A percentile compares a stretch with the other conserved stretches of the same genome.
Conservation (phyloP, 2,888 invertebrate genomes). For the Polyploca ridens region DNA sequence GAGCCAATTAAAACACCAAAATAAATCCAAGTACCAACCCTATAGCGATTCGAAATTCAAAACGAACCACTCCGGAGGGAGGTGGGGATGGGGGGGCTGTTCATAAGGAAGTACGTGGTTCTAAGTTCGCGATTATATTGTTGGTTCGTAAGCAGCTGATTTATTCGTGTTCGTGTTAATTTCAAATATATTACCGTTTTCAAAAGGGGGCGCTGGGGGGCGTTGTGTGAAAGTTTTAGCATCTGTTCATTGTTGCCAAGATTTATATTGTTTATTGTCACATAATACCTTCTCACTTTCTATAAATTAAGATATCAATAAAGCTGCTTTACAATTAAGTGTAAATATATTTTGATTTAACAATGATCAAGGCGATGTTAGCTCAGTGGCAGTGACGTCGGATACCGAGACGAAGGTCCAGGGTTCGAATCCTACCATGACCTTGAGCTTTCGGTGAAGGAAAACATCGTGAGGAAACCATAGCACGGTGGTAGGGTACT, state of each 20-base stretch:
- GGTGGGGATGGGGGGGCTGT: slow-evolving; percentile 36
- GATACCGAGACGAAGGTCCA: too few species aligned
- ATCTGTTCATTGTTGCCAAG: slow-evolving; percentile 8
- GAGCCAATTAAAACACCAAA: neutral
- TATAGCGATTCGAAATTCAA: slow-evolving; percentile 47
- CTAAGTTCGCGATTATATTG: slow-evolving; percentile 54
- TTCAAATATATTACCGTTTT: slow-evolving; percentile 55
- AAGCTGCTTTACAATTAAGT: neutral
- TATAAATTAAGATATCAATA: neutral
- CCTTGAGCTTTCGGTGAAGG: too few species aligned
- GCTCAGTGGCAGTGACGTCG: too few species aligned
- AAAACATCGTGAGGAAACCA: too few species aligned
- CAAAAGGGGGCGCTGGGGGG: slow-evolving; percentile 26
- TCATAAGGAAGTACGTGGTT: slow-evolving; percentile 61
- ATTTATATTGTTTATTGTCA: slow-evolving; percentile 13
- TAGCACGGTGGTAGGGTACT: too few species aligned
- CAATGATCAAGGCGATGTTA: too few species aligned
- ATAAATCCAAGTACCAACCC: slow-evolving; percentile 37
- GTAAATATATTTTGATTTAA: too few species aligned
- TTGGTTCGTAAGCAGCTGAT: slow-evolving; percentile 49
- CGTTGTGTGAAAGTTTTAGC: slow-evolving; percentile 6
- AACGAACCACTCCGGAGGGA: slow-evolving; percentile 39
- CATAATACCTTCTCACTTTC: neutral
- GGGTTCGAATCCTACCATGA: too few species aligned
- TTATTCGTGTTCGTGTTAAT: slow-evolving; percentile 58